Base-by-base conservation (phyloP, 2,888 invertebrate genomes). In the Eupithecia insigniata region DNA sequence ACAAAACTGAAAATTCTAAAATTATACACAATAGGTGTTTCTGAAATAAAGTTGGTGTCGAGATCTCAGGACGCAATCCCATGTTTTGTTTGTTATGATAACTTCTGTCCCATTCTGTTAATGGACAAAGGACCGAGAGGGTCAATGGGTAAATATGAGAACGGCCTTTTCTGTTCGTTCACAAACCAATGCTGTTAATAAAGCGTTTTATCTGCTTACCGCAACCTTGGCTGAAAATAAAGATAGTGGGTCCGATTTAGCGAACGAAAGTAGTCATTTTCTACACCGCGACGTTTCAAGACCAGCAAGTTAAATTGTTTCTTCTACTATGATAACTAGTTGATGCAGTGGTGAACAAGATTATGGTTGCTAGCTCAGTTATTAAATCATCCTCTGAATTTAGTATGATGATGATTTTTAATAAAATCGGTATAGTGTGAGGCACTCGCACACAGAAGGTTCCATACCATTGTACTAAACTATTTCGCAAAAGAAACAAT, bases 81-180 rank as follows among this genome's bases (percentile, higher is more conserved):
- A 39, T 64, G 65, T 39, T 58, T 12, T 70, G 65, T 65, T 55
- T 70, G 58, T 51, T 58, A 39, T 70, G 32, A 69, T 65, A 69
- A 64, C n/a, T 32, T 51, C 7, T 46, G n/a, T 34, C 46, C 28
- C 51, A 69, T 69, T 69, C n/a, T 26, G 64, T 28, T 32, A 61
- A 61, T 62, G 34, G 34, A 62, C 34, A 64, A 36, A 65, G 22
- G 28, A 34, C 22, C 43, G 34, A 60, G 18, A 60, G 18, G 30
- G 30, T 30, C 60, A 60, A 60, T 60, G 60, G 60, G 60, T 60
- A 60, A 30, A 60, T 30, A 30, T 30, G 16, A 28, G 60, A 28
- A 7, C 12, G 18, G 30, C 60, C 16, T 60, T 55, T 55, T 26
- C 26, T 14, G 55, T 55, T 55, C 22, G 14, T 55, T 55, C 55